phyloP scores from a whole-genome alignment of 1,140 invertebrate genomes.

The Calosoma granatense region DNA sequence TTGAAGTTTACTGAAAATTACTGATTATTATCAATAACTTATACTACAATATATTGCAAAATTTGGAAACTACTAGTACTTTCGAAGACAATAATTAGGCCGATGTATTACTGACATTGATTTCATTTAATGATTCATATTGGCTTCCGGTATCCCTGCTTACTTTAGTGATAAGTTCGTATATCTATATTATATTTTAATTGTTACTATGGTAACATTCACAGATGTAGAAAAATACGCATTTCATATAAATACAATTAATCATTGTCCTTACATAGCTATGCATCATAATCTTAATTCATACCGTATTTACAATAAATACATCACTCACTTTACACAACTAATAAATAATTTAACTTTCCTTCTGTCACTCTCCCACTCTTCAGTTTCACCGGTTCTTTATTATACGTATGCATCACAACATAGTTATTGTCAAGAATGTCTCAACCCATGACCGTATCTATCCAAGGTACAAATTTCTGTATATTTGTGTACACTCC shows the following conservation, averaged over 20 bases:
- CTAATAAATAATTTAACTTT: conserved; percentile 5
- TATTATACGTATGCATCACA: neutral
- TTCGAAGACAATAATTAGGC: neutral
- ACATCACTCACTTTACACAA: neutral
- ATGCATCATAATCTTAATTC: no score
- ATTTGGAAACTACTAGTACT: no score
- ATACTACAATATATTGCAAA: no score
- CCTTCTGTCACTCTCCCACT: neutral
- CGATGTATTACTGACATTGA: neutral
- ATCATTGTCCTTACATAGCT: no score
- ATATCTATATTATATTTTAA: no score
- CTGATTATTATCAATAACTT: no score
- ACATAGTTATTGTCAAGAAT: conserved; percentile 2
- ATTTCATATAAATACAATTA: no score
- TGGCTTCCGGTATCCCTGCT: no score
- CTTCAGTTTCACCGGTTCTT: no score
- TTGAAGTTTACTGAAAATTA: neutral
- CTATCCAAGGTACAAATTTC: conserved; percentile 86
- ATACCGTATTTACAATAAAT: conserved; percentile 8
- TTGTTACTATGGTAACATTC: no score
- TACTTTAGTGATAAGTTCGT: no score
- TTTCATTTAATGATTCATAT: neutral
- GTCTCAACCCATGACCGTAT: conserved; percentile 58
- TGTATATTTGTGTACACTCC: conserved; percentile 88
- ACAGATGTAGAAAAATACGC: no score